Conservation (phyloP, 2,797 vertebrate genomes). For the Myiotriccus ornatus region DNA sequence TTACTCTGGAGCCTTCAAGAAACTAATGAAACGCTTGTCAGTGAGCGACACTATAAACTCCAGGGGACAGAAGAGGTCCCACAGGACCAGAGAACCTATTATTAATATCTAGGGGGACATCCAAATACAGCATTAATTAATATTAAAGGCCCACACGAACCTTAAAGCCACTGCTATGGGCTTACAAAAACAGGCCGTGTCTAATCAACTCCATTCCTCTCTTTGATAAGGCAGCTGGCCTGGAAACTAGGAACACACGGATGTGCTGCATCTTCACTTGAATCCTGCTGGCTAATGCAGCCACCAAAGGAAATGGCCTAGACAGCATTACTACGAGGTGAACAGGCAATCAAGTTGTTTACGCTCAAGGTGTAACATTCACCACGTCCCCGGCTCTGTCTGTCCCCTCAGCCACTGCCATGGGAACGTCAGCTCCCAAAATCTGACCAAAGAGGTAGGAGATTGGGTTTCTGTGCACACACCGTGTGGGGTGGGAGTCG, state of each 20-base stretch:
- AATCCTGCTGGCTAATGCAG: fast-evolving
- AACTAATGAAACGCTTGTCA: neutral
- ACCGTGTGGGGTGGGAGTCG: fast-evolving
- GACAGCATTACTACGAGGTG: neutral
- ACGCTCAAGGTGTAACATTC: neutral
- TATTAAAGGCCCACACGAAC: neutral
- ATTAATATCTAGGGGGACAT: neutral
- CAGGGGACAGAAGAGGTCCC: neutral
- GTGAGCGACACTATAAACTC: neutral
- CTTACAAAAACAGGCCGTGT: neutral
- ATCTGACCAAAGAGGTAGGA: neutral
- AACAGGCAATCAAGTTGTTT: neutral
- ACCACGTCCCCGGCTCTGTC: neutral
- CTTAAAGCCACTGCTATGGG: neutral
- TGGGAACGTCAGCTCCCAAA: neutral
- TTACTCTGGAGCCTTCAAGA: neutral
- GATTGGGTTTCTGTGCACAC: neutral
- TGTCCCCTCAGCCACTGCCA: neutral
- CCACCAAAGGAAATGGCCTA: neutral
- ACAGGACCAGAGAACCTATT: neutral
- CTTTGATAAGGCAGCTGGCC: neutral
- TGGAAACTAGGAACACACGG: neutral
- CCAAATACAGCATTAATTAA: neutral
- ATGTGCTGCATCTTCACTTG: neutral
- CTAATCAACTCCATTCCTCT: neutral